Conservation (phyloP, 1,140 invertebrate species). For the Brachionus sp. region DNA sequence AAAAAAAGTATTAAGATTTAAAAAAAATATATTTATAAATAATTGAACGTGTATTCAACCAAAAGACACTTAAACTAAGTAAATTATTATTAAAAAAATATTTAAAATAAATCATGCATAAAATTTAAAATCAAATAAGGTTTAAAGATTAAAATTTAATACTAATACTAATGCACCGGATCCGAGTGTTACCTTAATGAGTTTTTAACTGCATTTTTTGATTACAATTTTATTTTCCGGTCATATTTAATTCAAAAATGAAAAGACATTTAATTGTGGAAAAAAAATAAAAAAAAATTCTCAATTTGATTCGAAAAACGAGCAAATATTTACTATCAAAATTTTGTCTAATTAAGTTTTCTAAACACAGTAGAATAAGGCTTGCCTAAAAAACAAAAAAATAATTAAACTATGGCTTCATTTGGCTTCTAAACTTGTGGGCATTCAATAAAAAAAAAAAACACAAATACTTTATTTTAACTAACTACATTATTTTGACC, state of each 20-base stretch:
- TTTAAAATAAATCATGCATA: neutral
- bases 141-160: neutral
- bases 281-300: neutral
- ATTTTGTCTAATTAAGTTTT: constrained; percentile 42
- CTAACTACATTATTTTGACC: constrained; percentile 9
- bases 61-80: neutral
- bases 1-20: neutral
- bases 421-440: constrained; percentile 29
- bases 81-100: neutral
- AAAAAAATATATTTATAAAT: constrained; percentile 3
- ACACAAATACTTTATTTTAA: neutral
- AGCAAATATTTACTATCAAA: constrained; percentile 19
- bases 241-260: neutral
- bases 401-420: constrained; percentile 43
- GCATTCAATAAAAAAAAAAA: constrained; percentile 6
- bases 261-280: neutral
- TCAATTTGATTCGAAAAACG: neutral
- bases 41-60: neutral
- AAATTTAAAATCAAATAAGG: neutral
- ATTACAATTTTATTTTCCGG: neutral
- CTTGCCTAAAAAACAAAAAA: constrained; percentile 15
- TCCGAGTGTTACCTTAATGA: neutral
- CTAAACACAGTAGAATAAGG: constrained; percentile 1
- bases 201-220: neutral
- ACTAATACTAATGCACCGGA: neutral